Conservation (phyloP, 2,113 vertebrate species). For the Bagarius yarrelli region DNA sequence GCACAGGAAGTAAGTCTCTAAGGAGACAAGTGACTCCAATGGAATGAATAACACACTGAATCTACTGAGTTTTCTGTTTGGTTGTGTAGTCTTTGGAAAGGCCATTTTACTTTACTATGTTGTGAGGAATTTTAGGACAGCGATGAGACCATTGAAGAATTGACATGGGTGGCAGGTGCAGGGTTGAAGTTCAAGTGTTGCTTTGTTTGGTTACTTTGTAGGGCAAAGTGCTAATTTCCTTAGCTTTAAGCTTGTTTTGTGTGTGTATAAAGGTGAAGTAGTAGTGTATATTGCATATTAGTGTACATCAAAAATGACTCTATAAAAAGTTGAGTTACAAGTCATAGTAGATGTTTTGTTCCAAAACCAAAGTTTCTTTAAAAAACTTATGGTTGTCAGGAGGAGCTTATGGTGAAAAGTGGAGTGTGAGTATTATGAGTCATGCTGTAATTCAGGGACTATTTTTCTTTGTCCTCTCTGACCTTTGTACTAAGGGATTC, state of each 20-base stretch:
- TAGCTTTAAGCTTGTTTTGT: background rate
- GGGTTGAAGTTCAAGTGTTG: conserved; percentile 7
- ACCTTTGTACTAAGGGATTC: conserved; percentile 63
- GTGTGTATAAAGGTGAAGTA: background rate
- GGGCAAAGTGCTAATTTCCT: background rate
- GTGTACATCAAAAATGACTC: background rate
- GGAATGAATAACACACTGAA: conserved; percentile 34
- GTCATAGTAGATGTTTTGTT: background rate
- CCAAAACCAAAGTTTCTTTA: background rate
- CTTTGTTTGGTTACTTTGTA: conserved; percentile 14
- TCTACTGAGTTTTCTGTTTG: background rate
- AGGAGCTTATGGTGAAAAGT: conserved; percentile 33
- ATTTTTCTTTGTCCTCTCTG: conserved; percentile 62
- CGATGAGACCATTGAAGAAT: conserved; percentile 11
- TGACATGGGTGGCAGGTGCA: background rate
- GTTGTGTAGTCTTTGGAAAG: conserved; percentile 23
- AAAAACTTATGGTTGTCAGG: conserved; percentile 1
- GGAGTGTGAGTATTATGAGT: conserved; percentile 45
- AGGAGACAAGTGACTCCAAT: conserved; percentile 12
- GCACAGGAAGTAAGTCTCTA: conserved; percentile 28
- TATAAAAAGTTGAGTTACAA: no score
- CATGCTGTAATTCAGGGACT: conserved; percentile 62
- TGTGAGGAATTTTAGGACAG: background rate
- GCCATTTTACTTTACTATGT: conserved; percentile 15
- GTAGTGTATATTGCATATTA: background rate